phyloP scores from a whole-genome alignment of 2,797 vertebrate genomes.

The Myotis findleyi region DNA sequence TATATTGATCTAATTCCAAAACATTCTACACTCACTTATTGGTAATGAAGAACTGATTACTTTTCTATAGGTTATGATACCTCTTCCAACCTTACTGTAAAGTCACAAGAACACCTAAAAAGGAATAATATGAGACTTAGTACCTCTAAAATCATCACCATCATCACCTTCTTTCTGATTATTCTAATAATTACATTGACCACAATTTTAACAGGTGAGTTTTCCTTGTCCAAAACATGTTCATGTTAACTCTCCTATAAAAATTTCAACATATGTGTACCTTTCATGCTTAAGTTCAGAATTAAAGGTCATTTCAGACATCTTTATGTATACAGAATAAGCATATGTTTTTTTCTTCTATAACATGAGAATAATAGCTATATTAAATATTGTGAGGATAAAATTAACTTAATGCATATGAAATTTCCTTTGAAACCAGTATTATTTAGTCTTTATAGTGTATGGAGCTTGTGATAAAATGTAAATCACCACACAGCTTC shows the following conservation, averaged over 20 bases:
- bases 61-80: background rate
- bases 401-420: background rate
- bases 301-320: background rate
- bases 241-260: background rate
- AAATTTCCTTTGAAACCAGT: background rate
- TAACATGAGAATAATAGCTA: background rate
- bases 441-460: background rate
- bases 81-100: background rate
- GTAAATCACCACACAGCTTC: background rate
- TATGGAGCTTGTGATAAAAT: background rate
- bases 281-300: background rate
- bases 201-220: constrained; percentile 27
- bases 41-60: background rate
- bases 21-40: background rate
- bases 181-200: background rate
- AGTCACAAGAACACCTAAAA: background rate
- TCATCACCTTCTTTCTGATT: background rate
- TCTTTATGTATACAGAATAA: background rate
- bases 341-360: background rate
- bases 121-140: background rate
- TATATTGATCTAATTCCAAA: background rate
- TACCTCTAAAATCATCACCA: background rate
- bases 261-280: background rate
- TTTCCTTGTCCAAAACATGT: background rate
- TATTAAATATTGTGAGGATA: background rate